Conservation (phyloP, 1,140 invertebrate species). For the Brachionus rotundiformis region DNA sequence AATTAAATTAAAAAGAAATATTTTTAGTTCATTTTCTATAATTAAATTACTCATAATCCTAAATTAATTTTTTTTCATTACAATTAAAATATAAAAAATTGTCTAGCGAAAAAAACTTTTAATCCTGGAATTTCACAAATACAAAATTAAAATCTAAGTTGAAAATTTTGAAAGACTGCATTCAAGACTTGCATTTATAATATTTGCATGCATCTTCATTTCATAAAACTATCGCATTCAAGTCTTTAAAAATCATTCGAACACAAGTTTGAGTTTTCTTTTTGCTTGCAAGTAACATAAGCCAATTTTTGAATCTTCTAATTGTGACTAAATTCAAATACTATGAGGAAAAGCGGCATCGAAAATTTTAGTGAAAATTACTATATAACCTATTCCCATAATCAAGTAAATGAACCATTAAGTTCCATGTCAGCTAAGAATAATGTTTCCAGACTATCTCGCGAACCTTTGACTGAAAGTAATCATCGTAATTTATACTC, state of each 20-base stretch:
- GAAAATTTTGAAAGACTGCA: not conserved
- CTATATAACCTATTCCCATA: constrained; percentile 43
- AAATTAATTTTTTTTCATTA: too few species aligned
- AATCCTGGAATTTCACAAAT: too few species aligned
- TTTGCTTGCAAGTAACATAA: constrained; percentile 9
- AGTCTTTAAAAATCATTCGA: not conserved
- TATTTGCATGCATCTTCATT: not conserved
- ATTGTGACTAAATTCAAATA: not conserved
- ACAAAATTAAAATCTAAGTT: not conserved
- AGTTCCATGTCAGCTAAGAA: constrained; percentile 1
- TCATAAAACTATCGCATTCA: not conserved
- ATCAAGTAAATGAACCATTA: constrained; percentile 30
- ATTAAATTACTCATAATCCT: too few species aligned
- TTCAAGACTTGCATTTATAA: not conserved
- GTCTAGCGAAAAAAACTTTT: too few species aligned
- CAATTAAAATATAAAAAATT: too few species aligned
- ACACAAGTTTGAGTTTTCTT: constrained; percentile 19
- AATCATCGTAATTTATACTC: not conserved
- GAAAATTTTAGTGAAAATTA: constrained; percentile 49
- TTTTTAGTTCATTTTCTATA: too few species aligned
- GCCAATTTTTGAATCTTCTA: constrained; percentile 15
- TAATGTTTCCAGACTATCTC: not conserved
- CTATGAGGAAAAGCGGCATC: constrained; percentile 1
- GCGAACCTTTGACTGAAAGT: not conserved
- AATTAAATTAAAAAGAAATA: too few species aligned